Evolutionary conservation across 2,888 invertebrate genomes (phyloP).

Genomic region (Drosophila subquinaria): DNA sequence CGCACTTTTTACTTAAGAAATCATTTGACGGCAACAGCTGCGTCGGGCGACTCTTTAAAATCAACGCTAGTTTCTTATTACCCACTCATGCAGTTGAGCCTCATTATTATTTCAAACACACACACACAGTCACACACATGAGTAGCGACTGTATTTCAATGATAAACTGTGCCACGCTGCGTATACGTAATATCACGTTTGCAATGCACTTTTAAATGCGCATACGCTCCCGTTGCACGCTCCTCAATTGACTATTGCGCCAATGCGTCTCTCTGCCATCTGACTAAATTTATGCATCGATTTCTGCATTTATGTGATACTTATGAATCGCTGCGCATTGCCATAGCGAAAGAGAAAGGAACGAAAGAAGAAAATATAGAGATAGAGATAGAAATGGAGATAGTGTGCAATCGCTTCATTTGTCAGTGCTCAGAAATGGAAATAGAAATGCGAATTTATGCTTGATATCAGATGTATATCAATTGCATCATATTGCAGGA

Average conservation of each 20-base stretch:
- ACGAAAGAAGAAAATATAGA: background rate
- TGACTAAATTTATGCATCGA: constrained; percentile 72
- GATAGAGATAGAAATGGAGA: background rate
- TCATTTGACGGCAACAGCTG: constrained; percentile 50
- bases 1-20: constrained; percentile 11
- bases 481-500: constrained; percentile 2
- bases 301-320: constrained; percentile 57
- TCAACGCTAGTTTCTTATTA: constrained; percentile 60
- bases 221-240: constrained; percentile 29
- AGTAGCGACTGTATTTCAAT: constrained; percentile 37
- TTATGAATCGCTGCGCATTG: constrained; percentile 30
- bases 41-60: constrained; percentile 48
- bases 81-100: constrained; percentile 55
- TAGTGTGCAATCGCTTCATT: constrained; percentile 21
- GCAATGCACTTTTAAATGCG: constrained; percentile 58
- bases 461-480: constrained; percentile 7
- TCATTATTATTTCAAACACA: constrained; percentile 66
- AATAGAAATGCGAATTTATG: constrained; percentile 14
- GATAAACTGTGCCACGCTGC: constrained; percentile 65
- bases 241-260: constrained; percentile 11
- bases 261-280: constrained; percentile 8
- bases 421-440: constrained; percentile 15
- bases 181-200: constrained; percentile 76
- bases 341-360: background rate
- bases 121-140: constrained; percentile 25